Percentiles rank a stretch among this genome's conserved stretches.
Evolutionary conservation across 2,113 vertebrate species (phyloP).

Genomic region (Gymnorhina tibicen): DNA sequence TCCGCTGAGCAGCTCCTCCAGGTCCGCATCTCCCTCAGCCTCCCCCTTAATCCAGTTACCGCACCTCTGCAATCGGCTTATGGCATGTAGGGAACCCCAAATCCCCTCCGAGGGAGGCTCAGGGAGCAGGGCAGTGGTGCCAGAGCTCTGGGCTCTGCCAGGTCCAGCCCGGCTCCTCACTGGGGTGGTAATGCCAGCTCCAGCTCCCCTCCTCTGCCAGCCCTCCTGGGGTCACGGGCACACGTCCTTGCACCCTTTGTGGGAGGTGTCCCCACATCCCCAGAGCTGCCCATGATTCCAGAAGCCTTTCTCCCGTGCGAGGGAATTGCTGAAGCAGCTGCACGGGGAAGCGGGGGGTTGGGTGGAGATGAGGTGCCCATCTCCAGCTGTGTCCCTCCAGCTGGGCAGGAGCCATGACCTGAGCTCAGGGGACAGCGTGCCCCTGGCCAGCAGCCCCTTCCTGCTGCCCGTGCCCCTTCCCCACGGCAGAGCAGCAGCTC

Average conservation of each 20-base stretch:
- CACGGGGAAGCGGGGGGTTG: fast-evolving
- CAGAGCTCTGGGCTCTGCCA: not conserved
- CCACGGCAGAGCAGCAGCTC: not conserved
- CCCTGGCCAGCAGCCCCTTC: not conserved
- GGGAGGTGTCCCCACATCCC: not conserved
- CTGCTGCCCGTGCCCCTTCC: not conserved
- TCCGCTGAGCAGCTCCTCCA: not conserved
- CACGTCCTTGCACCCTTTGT: fast-evolving
- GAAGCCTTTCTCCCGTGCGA: fast-evolving
- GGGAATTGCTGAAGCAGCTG: not conserved
- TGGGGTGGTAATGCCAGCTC: fast-evolving
- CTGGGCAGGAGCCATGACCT: not conserved
- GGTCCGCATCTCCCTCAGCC: not conserved
- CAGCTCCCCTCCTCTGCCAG: fast-evolving
- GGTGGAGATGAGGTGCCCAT: not conserved
- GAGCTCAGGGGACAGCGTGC: not conserved
- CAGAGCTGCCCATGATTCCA: not conserved
- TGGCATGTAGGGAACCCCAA: slow-evolving; percentile 13
- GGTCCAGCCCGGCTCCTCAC: not conserved
- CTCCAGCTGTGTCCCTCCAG: fast-evolving
- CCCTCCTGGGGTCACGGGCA: not conserved
- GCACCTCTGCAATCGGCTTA: slow-evolving; percentile 64
- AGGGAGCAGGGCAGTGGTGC: not conserved
- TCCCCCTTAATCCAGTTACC: slow-evolving; percentile 68
- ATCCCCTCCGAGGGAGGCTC: slow-evolving; percentile 32